Percentiles rank a stretch among this genome's conserved stretches.
Evolutionary conservation across 2,888 invertebrate genomes (phyloP).

Genomic region (Crossocerus cetratus): DNA sequence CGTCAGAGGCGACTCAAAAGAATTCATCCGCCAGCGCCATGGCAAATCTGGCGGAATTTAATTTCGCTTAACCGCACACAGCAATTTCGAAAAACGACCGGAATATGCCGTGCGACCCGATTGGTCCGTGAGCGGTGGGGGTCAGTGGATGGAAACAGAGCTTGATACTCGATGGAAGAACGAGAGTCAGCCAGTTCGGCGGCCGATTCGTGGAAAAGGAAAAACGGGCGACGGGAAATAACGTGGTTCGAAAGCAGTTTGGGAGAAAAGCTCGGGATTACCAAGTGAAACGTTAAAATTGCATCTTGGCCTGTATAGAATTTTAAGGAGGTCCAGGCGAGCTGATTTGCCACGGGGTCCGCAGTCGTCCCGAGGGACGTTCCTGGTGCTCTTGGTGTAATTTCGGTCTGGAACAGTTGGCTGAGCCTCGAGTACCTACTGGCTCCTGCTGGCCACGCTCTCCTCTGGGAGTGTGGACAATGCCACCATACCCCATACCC

Average conservation of each 20-base stretch:
- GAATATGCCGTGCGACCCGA: no score
- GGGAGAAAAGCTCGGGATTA: slow-evolving; percentile 2
- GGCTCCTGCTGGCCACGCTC: slow-evolving; percentile 35
- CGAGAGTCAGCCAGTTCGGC: no score
- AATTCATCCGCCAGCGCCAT: no score
- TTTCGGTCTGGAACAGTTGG: slow-evolving; percentile 62
- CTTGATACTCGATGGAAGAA: no score
- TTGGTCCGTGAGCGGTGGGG: no score
- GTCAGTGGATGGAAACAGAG: no score
- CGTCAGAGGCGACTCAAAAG: no score
- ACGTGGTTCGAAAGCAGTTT: background rate
- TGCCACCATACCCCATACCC: slow-evolving; percentile 44
- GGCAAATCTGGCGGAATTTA: no score
- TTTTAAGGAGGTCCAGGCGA: slow-evolving; percentile 16
- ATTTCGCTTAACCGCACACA: no score
- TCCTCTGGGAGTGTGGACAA: slow-evolving; percentile 64
- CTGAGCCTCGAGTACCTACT: slow-evolving; percentile 65
- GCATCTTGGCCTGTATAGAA: slow-evolving; percentile 7
- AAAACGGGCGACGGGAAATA: background rate
- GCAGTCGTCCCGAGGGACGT: slow-evolving; percentile 7
- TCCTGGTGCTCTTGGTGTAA: slow-evolving; percentile 37
- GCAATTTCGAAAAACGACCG: no score
- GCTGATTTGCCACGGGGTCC: slow-evolving; percentile 15
- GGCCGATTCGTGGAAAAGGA: no score
- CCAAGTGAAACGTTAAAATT: slow-evolving; percentile 12